Conservation (phyloP, 92 coral and sea anemone species). For the Siderastrea siderea region DNA sequence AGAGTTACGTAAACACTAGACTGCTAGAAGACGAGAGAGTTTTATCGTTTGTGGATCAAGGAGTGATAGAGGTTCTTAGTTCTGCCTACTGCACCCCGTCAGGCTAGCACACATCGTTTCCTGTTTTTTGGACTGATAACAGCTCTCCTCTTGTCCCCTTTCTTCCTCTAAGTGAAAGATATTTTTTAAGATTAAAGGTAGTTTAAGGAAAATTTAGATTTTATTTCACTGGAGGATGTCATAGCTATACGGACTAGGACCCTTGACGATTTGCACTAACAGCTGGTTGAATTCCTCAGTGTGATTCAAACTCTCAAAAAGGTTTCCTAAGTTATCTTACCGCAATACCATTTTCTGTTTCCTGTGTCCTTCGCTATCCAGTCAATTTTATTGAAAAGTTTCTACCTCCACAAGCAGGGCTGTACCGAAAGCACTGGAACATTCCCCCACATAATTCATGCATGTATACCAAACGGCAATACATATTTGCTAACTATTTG, state of each 20-base stretch:
- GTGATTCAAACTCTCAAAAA: background rate
- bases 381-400: background rate
- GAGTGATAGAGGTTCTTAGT: background rate
- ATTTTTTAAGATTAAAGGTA: background rate
- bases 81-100: background rate
- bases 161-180: constrained; percentile 18
- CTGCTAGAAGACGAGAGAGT: background rate
- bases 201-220: background rate
- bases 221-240: background rate
- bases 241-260: too few species aligned
- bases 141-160: background rate
- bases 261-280: background rate
- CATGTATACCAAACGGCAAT: background rate
- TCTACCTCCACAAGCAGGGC: background rate
- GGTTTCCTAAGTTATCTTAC: background rate
- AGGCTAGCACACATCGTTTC: background rate
- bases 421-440: background rate
- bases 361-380: background rate
- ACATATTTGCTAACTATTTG: background rate
- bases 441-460: background rate
- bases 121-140: constrained; percentile 24
- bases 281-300: background rate
- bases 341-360: background rate
- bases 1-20: background rate
- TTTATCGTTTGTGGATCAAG: background rate